phyloP scores from a whole-genome alignment of 1,140 invertebrate genomes.

The Platyscapa corneri region DNA sequence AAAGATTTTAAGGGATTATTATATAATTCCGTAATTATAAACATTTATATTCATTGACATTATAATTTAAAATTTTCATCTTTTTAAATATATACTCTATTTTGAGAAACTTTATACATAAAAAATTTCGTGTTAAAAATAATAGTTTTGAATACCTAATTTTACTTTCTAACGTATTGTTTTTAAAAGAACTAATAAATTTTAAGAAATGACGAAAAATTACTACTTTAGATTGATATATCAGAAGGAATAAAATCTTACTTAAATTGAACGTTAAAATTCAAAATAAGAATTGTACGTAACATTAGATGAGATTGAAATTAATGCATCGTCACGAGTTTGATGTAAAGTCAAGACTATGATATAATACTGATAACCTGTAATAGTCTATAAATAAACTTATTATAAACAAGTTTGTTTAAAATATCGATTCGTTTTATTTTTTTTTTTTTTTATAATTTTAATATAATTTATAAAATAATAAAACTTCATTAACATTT shows the following conservation, averaged over 20 bases:
- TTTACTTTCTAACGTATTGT: not conserved
- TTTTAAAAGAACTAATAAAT: not conserved
- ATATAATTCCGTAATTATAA: not conserved
- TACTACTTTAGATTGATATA: not conserved
- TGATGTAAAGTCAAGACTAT: not conserved
- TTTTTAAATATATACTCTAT: not conserved
- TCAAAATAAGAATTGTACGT: not conserved
- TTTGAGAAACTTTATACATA: not conserved
- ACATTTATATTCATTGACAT: not conserved
- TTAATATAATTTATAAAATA: not conserved
- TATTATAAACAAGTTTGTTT: too few species aligned
- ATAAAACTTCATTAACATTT: conserved; percentile 9
- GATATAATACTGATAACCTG: too few species aligned
- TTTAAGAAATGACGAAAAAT: not conserved
- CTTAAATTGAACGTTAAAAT: not conserved
- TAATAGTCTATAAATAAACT: too few species aligned
- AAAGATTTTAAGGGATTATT: not conserved
- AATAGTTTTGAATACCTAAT: not conserved
- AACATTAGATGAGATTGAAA: not conserved
- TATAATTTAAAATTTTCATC: not conserved
- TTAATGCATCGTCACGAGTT: not conserved
- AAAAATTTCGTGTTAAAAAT: not conserved
- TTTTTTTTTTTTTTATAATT: not conserved
- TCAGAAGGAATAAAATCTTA: not conserved
- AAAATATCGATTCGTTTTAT: not conserved